Conservation (phyloP, 2,113 vertebrate species). For the Gracilinanus agilis region DNA sequence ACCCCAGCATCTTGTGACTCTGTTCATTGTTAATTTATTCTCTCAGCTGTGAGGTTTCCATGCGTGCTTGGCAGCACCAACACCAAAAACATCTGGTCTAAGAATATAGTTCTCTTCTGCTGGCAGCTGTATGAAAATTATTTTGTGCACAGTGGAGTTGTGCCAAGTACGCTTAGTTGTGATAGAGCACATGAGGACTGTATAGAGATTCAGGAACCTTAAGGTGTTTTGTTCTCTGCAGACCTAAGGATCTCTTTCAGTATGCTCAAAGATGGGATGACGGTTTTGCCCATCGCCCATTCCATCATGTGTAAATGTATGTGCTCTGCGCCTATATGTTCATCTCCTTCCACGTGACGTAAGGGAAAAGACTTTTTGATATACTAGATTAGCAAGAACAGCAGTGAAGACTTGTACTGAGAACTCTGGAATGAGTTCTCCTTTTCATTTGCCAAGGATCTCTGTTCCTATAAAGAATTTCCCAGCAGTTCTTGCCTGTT, state of each 20-base stretch:
- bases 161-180: slow-evolving; percentile 69
- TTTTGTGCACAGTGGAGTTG: slow-evolving; percentile 59
- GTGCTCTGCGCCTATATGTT: too few species aligned
- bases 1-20: slow-evolving; percentile 69
- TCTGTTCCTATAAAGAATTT: too few species aligned
- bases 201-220: slow-evolving; percentile 60
- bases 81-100: slow-evolving; percentile 78
- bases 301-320: background rate
- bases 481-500: too few species aligned
- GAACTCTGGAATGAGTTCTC: too few species aligned
- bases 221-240: background rate
- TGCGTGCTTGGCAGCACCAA: slow-evolving; percentile 69
- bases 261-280: slow-evolving; percentile 20
- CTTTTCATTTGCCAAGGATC: too few species aligned
- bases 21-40: slow-evolving; percentile 78
- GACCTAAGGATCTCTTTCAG: background rate
- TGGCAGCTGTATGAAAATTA: slow-evolving; percentile 75
- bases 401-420: too few species aligned
- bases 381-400: too few species aligned
- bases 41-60: slow-evolving; percentile 79
- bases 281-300: slow-evolving; percentile 14
- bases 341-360: too few species aligned
- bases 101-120: slow-evolving; percentile 77
- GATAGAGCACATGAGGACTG: slow-evolving; percentile 63
- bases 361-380: too few species aligned